Evolutionary conservation across 1,140 invertebrate genomes (phyloP).

Genomic region (Drosophila jambulina): DNA sequence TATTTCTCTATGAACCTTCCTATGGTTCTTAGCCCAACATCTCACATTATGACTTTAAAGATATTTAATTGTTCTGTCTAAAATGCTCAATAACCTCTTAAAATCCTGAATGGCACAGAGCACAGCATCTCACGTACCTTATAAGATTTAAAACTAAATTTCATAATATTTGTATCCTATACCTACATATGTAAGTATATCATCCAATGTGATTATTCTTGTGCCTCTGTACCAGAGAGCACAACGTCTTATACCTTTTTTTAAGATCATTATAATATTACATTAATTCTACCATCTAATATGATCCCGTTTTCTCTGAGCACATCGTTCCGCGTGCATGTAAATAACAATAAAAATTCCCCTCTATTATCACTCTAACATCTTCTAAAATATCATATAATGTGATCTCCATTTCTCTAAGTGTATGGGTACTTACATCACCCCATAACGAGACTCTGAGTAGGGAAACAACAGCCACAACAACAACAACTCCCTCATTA

Average conservation of each 20-base stretch:
- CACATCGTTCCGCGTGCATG: not conserved
- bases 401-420: not conserved
- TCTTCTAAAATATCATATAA: not conserved
- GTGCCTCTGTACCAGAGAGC: too few species aligned
- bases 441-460: conserved; percentile 10
- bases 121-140: not conserved
- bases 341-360: not conserved
- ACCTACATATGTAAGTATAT: too few species aligned
- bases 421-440: conserved; percentile 32
- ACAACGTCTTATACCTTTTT: not conserved
- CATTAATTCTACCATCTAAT: not conserved
- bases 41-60: too few species aligned
- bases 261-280: not conserved
- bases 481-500: conserved; percentile 63
- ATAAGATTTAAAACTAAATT: not conserved
- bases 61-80: too few species aligned
- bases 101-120: not conserved
- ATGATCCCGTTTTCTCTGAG: not conserved
- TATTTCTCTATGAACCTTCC: not conserved
- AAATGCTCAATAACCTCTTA: too few species aligned
- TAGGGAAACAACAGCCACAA: conserved; percentile 25
- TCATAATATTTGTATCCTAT: too few species aligned
- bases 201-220: too few species aligned
- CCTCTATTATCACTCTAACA: not conserved
- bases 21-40: too few species aligned